Base-by-base conservation (phyloP, 2,113 vertebrate species). In the Monarcha castaneiventris region DNA sequence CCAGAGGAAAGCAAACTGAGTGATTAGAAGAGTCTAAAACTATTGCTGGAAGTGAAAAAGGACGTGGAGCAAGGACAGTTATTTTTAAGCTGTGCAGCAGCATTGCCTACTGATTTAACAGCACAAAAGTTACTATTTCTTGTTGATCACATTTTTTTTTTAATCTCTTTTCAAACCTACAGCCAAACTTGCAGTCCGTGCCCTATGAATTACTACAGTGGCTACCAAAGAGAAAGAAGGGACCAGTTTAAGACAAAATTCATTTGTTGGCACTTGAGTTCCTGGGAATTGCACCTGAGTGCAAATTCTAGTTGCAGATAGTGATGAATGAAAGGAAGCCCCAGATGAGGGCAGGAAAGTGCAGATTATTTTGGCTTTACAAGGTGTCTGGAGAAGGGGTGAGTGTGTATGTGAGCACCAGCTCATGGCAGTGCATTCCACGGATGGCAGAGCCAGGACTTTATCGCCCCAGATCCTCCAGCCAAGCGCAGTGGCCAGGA, bases 11-110 rank as follows among this genome's bases (percentile, higher is more conserved):
- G 79, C 71, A 81, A 94, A 85, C 52, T 66, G 91, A 96, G 56
- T 90, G 94, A 96, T 96, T 94, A 87, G 89, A 90, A 93, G 76
- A 77, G 43, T 80, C 81, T 75, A 41, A 95, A 85, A 85, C 87
- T 41, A 33, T 85, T 83, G 79, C 85, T 94, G 71, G 63, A 26
- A 94, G 76, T 68, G 90, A 93, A 92, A 96, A 94, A 94, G 77
- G 84, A 89, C 59, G 1, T 37, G 71, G 71, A 89, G 37, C 79
- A 96, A 96, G 89, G 85, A 85, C 63, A 67, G 64, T 49, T 92
- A 92, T 96, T 97, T 96, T 94, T 94, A 95, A 95, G 55, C 37
- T 20, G 6, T 33, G 73, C 33, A 89, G 83, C 44, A 64, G 37
- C 6, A 7, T 9, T 90, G 91, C 72, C 61, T 84, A 48, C 74